A percentile compares a stretch with the other conserved stretches of the same genome.
phyloP scores from a whole-genome alignment of 2,888 invertebrate genomes.

The Troides helena region DNA sequence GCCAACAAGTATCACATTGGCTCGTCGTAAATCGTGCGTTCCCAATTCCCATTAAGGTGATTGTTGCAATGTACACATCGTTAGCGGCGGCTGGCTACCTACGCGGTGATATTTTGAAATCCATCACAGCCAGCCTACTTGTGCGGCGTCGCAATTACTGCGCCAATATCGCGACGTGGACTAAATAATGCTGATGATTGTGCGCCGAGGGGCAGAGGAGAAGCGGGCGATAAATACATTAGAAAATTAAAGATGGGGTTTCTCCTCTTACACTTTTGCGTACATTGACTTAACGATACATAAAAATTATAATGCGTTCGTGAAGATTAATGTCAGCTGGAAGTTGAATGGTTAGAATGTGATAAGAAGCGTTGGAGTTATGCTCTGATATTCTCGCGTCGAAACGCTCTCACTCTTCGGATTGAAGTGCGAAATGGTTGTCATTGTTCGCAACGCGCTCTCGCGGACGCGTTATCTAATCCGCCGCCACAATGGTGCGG shows the following conservation, averaged over 20 bases:
- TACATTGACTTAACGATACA: background rate
- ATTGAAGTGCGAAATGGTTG: slow-evolving; percentile 56
- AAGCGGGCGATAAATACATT: slow-evolving; percentile 27
- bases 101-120: slow-evolving; percentile 27
- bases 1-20: slow-evolving; percentile 9
- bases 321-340: background rate
- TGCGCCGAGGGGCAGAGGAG: background rate
- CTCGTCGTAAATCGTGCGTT: slow-evolving; percentile 44
- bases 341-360: background rate
- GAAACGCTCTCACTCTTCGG: slow-evolving; percentile 62
- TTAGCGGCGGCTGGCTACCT: slow-evolving; percentile 18
- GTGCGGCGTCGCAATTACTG: slow-evolving; percentile 6
- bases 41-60: slow-evolving; percentile 25
- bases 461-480: slow-evolving; percentile 71
- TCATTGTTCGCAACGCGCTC: slow-evolving; percentile 66
- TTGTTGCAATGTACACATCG: slow-evolving; percentile 26
- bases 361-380: slow-evolving; percentile 24
- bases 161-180: slow-evolving; percentile 10
- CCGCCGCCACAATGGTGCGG: slow-evolving; percentile 63
- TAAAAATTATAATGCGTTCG: too few species aligned
- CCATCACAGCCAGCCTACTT: slow-evolving; percentile 17
- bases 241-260: slow-evolving; percentile 12
- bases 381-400: slow-evolving; percentile 34
- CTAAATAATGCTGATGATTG: slow-evolving; percentile 27
- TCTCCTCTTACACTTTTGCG: background rate